Evolutionary conservation across 2,797 vertebrate genomes (phyloP), one percentile per base, ranked within the genome.

Genomic region (Emydoidea blandingii): DNA sequence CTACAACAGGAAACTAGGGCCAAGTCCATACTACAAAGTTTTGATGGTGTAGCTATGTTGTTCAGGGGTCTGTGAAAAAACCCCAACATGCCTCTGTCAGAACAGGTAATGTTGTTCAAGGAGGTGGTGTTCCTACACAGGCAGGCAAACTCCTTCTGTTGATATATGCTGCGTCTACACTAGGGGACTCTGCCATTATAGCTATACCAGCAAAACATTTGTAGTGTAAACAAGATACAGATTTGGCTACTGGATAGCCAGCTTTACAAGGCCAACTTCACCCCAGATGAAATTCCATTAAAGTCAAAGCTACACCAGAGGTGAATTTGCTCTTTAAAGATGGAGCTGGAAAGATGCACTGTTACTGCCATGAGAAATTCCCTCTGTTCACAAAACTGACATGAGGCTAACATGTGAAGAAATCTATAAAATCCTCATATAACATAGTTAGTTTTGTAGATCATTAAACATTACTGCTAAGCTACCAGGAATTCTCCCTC

Each of bases 381-480:
- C 57, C 27, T 82, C 31, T 62, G 87, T 56, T 87, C 81, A 79
- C 79, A 65, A 68, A 59, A 85, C 34, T 52, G 79, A 87, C 84
- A n/a, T 0, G 1, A 95, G 57, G 47, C 82, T 87, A 84, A 90
- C 41, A 80, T 34, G 25, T 82, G 79, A 72, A 68, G 82, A 72
- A 21, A 57, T 81, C 92, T 91, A 91, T 59, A 59, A 31, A 90
- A 72, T 90, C 44, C 68, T 95, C 76, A 44, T 68, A 90, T 44
- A 91, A 91, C 57, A 92, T 29, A 85, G 65, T 80, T 68, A 0
- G n/a, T 92, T 95, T 94, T 88, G 72, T 89, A 74, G 83, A 78
- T 96, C 92, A 94, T 95, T 97, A 95, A 94, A 82, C 50, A 34
- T 93, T 87, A 89, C 25, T 93, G 85, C 59, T 86, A 44, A 96